Evolutionary conservation across 2,888 invertebrate species (phyloP), one percentile per base, ranked within the genome.

Genomic region (Ernsta delagoae): DNA sequence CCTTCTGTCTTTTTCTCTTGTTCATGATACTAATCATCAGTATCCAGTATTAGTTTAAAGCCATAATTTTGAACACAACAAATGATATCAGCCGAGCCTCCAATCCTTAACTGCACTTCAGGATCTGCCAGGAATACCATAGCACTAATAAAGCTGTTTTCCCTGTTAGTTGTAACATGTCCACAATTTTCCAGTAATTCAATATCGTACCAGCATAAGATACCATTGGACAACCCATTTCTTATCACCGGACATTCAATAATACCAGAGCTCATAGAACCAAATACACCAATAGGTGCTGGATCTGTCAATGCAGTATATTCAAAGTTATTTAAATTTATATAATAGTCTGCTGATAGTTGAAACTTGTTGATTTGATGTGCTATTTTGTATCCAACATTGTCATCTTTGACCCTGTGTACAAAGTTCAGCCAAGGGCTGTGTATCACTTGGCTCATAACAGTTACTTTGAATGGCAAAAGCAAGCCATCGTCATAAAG

Each of bases 351-450:
- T 75, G 95, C 94, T 12, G 89, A 87, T 70, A 96, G 95, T 79
- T 94, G 89, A 81, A 94, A 96, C 75, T 90, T 87, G 76, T 96
- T 96, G 50, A 96, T 91, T 71, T 90, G 88, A 57, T 89, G 82
- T 4, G 94, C 94, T 70, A 96, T 92, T 73, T 87, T 88, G 74
- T 93, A 95, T 59, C 91, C 90, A 2, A 94, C 85, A 83, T 95
- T 95, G 39, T 84, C 84, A 80, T 95, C 94, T 74, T 93, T 85
- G 0, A 96, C 92, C 70, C 85, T 87, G 75, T 95, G 95, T 78
- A 94, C 94, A 63, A 90, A 86, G 70, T 94, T 90, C 50, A 96
- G 81, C 91, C 95, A 95, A 39, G 92, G 81, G 5, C 95, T 95
- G 75, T 93, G 85, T n/a, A 95, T 90, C n/a, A 96, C 78, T 75